Conservation (phyloP, 2,797 vertebrate genomes). For the Trachurus trachurus region DNA sequence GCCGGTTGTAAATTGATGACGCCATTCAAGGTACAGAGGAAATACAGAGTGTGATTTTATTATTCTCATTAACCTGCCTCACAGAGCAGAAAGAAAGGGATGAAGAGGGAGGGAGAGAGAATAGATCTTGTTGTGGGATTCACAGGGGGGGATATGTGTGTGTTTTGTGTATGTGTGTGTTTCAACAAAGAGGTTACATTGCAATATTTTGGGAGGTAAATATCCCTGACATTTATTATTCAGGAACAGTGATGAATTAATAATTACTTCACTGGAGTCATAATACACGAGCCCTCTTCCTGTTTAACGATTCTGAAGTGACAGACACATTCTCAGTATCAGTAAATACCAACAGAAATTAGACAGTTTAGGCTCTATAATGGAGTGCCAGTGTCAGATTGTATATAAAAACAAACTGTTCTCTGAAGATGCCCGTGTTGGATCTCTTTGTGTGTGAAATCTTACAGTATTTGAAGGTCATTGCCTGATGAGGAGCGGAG, state of each 20-base stretch:
- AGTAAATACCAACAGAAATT: constrained; percentile 44
- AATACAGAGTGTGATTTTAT: constrained; percentile 96
- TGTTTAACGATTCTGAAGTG: constrained; percentile 64
- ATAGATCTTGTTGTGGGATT: constrained; percentile 65
- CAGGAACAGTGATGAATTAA: constrained; percentile 81
- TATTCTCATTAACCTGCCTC: constrained; percentile 89
- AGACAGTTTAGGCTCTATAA: constrained; percentile 41
- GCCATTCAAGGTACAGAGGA: constrained; percentile 87
- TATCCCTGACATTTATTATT: constrained; percentile 81
- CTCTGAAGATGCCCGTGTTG: constrained; percentile 28
- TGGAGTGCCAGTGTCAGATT: constrained; percentile 27
- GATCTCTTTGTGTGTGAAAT: constrained; percentile 27
- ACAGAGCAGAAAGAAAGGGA: constrained; percentile 78
- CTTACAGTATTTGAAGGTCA: constrained; percentile 74
- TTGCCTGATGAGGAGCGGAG: constrained; percentile 62
- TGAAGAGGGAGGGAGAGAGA: constrained; percentile 60
- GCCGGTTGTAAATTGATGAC: constrained; percentile 88
- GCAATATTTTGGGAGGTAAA: constrained; percentile 79
- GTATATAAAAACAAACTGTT: constrained; percentile 38
- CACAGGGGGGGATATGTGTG: constrained; percentile 13
- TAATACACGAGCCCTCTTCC: constrained; percentile 53
- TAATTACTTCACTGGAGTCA: constrained; percentile 74
- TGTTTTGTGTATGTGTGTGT: constrained; percentile 34
- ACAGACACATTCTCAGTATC: constrained; percentile 44
- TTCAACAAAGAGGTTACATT: constrained; percentile 66